Conservation (phyloP, 2,113 vertebrate genomes). For the Cercocebus atys region DNA sequence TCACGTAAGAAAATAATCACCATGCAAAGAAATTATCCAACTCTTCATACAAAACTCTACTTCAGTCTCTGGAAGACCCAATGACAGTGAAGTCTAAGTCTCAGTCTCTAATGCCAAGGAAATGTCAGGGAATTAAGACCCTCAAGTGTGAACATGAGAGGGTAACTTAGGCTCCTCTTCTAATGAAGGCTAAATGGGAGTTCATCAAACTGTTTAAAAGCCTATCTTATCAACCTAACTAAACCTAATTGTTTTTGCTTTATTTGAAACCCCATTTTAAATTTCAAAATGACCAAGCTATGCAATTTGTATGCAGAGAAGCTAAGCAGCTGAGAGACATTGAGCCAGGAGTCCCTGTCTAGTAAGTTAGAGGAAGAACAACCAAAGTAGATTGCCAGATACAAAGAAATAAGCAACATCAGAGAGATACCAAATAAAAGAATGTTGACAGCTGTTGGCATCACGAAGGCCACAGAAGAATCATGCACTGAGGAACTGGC, state of each 20-base stretch:
- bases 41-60: neutral
- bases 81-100: neutral
- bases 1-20: neutral
- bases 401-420: neutral
- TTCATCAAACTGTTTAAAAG: neutral
- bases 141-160: neutral
- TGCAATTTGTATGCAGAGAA: neutral
- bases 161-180: neutral
- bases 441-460: neutral
- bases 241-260: neutral
- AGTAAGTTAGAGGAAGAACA: neutral
- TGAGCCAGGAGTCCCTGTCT: neutral
- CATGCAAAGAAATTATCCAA: neutral
- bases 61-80: neutral
- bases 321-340: neutral
- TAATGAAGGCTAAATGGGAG: neutral
- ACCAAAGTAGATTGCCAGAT: neutral
- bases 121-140: neutral
- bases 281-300: neutral
- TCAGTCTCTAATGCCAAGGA: neutral
- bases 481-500: neutral
- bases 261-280: neutral
- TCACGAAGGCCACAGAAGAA: neutral
- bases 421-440: neutral
- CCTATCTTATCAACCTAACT: neutral